Evolutionary conservation across 2,888 invertebrate species (phyloP).

Genomic region (Andrena chrysosceles): DNA sequence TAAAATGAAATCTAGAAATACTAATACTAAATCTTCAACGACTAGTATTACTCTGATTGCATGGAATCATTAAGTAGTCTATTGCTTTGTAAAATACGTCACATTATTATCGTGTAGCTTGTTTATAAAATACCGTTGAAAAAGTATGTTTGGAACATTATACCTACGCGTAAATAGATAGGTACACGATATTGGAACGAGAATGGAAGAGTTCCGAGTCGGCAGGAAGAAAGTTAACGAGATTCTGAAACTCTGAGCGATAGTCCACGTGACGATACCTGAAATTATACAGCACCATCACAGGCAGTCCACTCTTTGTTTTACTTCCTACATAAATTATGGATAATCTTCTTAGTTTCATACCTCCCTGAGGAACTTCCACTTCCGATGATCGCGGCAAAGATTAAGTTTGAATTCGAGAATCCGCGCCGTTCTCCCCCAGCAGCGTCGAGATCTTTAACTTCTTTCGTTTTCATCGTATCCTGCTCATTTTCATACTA

Average conservation of each 20-base stretch:
- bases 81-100: too few species aligned
- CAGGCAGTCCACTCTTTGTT: conserved; percentile 67
- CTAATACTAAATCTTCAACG: too few species aligned
- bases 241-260: conserved; percentile 65
- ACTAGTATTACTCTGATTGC: too few species aligned
- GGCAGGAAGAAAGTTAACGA: conserved; percentile 54
- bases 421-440: conserved; percentile 27
- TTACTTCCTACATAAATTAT: conserved; percentile 73
- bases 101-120: too few species aligned
- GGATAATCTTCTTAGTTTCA: conserved; percentile 71
- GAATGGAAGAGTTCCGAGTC: conserved; percentile 28
- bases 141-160: neutral
- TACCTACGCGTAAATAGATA: conserved; percentile 10
- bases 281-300: conserved; percentile 68
- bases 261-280: conserved; percentile 61
- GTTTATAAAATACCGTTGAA: too few species aligned
- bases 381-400: conserved; percentile 56
- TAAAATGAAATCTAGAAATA: too few species aligned
- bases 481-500: conserved; percentile 56
- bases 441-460: conserved; percentile 45
- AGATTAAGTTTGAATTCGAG: conserved; percentile 62
- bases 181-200: neutral
- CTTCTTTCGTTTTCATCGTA: conserved; percentile 45
- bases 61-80: too few species aligned
- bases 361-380: conserved; percentile 54